Evolutionary conservation across 2,113 vertebrate genomes (phyloP).

Genomic region (Parus major): DNA sequence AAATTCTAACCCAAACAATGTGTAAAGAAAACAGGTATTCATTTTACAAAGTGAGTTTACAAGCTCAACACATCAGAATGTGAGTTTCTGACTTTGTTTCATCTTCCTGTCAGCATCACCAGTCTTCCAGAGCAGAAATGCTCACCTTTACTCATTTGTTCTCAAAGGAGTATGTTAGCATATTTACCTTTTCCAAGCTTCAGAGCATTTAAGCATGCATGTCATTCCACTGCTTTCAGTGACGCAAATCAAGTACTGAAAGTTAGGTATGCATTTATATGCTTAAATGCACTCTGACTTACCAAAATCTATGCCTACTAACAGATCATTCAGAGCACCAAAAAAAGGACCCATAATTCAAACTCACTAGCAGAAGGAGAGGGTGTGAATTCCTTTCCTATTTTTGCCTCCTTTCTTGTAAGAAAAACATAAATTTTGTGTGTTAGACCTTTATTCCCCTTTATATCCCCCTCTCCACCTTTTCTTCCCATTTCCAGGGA

Average conservation of each 20-base stretch:
- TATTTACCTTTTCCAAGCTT: neutral
- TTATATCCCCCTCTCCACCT: neutral
- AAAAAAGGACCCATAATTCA: neutral
- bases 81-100: neutral
- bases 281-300: neutral
- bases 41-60: neutral
- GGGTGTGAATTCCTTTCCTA: neutral
- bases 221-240: neutral
- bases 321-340: neutral
- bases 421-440: neutral
- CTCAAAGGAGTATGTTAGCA: neutral
- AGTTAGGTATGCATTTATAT: neutral
- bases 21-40: slow-evolving; percentile 50
- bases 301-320: neutral
- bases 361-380: neutral
- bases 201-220: neutral
- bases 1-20: slow-evolving; percentile 22
- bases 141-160: neutral
- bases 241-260: neutral
- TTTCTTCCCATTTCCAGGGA: neutral
- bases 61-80: neutral
- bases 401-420: neutral
- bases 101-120: neutral
- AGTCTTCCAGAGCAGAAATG: neutral
- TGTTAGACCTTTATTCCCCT: neutral